Percentiles rank a stretch among this genome's conserved stretches.
These are phyloP conservation scores for Priocnemis perturbator DNA, from an alignment of 2,888 invertebrate genomes.

Conservation along the genomic window DNA sequence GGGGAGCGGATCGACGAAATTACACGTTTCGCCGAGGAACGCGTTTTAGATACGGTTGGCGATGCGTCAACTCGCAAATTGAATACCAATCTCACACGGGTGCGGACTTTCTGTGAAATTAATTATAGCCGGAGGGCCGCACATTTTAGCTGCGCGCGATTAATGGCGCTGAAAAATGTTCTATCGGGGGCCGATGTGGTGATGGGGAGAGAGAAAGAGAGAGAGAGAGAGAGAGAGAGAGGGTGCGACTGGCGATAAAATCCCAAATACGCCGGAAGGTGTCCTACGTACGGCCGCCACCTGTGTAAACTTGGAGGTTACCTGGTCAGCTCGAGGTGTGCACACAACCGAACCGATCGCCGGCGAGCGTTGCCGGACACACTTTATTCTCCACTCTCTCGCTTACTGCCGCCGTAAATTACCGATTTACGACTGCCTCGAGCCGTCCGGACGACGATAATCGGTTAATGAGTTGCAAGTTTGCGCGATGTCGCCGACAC, in stretches of 20 bases:
- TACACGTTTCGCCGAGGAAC: not conserved
- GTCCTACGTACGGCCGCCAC: not conserved
- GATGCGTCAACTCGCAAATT: too few species aligned
- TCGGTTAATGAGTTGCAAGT: constrained; percentile 52
- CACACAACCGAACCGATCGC: not conserved
- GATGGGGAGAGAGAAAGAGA: not conserved
- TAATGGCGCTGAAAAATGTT: not conserved
- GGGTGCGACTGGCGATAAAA: not conserved
- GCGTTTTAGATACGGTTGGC: not conserved
- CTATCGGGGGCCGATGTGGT: not conserved
- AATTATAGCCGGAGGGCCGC: too few species aligned
- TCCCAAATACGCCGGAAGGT: not conserved
- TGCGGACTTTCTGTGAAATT: too few species aligned
- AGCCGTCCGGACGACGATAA: constrained; percentile 46
- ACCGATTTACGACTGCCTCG: constrained; percentile 49
- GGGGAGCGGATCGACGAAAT: not conserved
- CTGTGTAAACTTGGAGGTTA: constrained; percentile 6
- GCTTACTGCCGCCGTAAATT: constrained; percentile 42
- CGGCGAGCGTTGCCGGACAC: not conserved
- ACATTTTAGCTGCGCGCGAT: not conserved
- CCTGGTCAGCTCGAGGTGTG: not conserved
- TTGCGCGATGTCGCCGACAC: constrained; percentile 11
- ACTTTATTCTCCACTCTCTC: not conserved
- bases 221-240: not conserved
- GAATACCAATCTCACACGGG: too few species aligned